Conservation (phyloP, 2,797 vertebrate genomes). For the Anomalospiza imberbis region DNA sequence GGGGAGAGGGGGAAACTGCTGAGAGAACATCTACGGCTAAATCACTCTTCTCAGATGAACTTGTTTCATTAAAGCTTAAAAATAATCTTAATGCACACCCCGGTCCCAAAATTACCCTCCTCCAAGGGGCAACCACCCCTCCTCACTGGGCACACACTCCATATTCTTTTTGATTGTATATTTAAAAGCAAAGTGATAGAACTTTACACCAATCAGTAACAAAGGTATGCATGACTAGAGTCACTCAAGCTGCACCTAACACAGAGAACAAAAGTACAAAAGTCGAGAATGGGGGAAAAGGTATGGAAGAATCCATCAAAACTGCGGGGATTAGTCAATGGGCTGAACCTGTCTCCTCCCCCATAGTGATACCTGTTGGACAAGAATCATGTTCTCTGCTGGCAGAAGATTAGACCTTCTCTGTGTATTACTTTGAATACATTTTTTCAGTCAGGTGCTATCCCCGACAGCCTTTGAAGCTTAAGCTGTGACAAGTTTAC, state of each 20-base stretch:
- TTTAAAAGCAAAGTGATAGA: not conserved
- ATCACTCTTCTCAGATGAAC: not conserved
- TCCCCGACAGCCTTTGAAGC: not conserved
- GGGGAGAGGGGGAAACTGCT: not conserved
- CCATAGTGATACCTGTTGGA: rapidly evolving
- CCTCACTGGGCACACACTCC: not conserved
- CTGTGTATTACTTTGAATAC: not conserved
- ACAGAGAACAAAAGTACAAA: not conserved
- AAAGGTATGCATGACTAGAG: too few relatives aligned
- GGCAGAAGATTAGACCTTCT: not conserved
- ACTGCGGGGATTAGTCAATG: not conserved
- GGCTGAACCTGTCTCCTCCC: not conserved
- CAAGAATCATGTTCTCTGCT: not conserved
- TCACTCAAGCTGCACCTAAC: not conserved
- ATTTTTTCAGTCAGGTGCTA: not conserved
- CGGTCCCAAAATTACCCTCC: too few relatives aligned
- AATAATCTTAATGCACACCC: not conserved
- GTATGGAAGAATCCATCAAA: not conserved
- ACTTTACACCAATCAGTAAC: not conserved
- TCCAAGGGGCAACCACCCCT: not conserved
- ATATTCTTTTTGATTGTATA: not conserved
- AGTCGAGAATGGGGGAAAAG: not conserved
- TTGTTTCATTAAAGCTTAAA: not conserved
- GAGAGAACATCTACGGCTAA: not conserved
- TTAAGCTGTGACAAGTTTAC: not conserved